Evolutionary conservation across 2,113 vertebrate species (phyloP).

Genomic region (Emydocephalus ijimae): DNA sequence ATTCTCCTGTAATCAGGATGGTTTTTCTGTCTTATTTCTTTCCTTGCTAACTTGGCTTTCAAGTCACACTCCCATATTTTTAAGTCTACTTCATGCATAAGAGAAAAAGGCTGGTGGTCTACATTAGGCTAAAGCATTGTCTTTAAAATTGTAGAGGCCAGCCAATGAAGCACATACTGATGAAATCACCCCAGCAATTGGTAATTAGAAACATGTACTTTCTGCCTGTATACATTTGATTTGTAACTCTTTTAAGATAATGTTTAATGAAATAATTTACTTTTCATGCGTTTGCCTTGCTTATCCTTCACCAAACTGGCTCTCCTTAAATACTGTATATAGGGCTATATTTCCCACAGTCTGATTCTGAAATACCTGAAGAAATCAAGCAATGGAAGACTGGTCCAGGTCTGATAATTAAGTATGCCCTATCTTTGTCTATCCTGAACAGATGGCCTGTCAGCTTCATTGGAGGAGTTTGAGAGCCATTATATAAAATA

Average conservation of each 20-base stretch:
- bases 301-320: neutral
- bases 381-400: neutral
- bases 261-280: neutral
- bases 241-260: neutral
- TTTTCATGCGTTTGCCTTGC: neutral
- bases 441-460: neutral
- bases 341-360: neutral
- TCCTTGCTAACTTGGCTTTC: neutral
- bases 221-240: neutral
- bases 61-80: neutral
- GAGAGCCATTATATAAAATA: neutral
- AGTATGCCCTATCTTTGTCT: neutral
- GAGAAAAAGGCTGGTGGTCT: neutral
- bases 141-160: neutral
- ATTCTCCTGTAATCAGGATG: neutral
- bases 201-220: neutral
- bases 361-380: neutral
- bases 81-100: neutral
- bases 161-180: neutral
- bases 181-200: neutral
- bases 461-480: neutral
- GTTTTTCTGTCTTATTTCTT: neutral
- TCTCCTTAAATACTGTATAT: neutral
- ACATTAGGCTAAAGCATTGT: neutral
- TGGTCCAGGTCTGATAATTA: neutral